Evolutionary conservation across 2,113 vertebrate genomes (phyloP), one percentile per base, ranked within the genome.

Genomic region (Meleagris gallopavo): DNA sequence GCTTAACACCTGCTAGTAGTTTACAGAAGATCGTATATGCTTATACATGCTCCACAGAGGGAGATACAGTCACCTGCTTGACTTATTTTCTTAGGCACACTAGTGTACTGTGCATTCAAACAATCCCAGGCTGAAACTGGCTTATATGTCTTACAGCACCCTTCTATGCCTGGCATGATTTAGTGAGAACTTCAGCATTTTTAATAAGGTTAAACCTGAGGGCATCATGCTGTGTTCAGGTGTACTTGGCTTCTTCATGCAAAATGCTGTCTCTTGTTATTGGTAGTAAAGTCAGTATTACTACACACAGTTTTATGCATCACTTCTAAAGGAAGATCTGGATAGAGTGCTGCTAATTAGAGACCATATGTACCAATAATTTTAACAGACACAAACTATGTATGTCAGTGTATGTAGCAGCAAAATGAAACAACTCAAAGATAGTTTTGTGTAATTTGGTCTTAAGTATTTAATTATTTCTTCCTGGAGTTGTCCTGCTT

Each of bases 401-500:
- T 0, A 6, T 0, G 71, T 67, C 43, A 36, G 9, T 72, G 36
- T 67, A 6, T 29, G 5, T 77, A 19, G 25, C 52, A 43, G 66
- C 40, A 18, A 25, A 76, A 74, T 65, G 65, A 73, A 79, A 61
- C 57, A 60, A 13, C 54, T 94, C 52, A 27, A 5, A 40, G 25
- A 43, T 24, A 25, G 19, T 24, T 78, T 60, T 93, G 25, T 75
- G 17, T 85, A 65, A 69, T 34, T 17, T 81, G 38, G 45, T 10
- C 10, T 82, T 60, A 58, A 20, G 5, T 65, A 72, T 61, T 48
- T 27, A 29, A 57, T 17, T 83, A 48, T 29, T 55, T 38, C 17
- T 62, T 73, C n/a, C n/a, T 70, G 34, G 83, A 93, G 90, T 86
- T 94, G 32, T 40, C 22, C 85, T 69, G 46, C 40, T 79, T 55